phyloP scores from a whole-genome alignment of 2,113 vertebrate genomes.

The Leptodactylus fuscus region DNA sequence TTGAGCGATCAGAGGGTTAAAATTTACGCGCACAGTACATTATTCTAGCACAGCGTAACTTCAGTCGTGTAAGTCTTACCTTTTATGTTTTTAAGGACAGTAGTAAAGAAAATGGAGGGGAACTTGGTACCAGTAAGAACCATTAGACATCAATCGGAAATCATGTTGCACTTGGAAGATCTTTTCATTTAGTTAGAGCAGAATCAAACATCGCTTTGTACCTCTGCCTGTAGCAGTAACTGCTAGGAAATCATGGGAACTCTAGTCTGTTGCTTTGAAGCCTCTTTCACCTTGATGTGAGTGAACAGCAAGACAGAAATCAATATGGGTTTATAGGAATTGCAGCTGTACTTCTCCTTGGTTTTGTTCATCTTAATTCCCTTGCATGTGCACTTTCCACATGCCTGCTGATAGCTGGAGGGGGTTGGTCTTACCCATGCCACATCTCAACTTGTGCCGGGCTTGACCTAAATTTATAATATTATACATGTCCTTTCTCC shows the following conservation, averaged over 20 bases:
- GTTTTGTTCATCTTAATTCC: conserved; percentile 41
- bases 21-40: neutral
- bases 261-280: conserved; percentile 53
- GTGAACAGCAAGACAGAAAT: conserved; percentile 58
- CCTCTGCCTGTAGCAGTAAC: conserved; percentile 57
- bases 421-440: conserved; percentile 17
- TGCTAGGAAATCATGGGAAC: conserved; percentile 56
- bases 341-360: conserved; percentile 37
- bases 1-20: conserved; percentile 8
- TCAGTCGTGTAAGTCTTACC: conserved; percentile 7
- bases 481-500: conserved; percentile 37
- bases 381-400: conserved; percentile 10
- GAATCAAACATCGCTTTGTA: conserved; percentile 59
- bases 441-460: conserved; percentile 24
- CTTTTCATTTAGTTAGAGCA: conserved; percentile 56
- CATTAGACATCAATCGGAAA: conserved; percentile 51
- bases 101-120: neutral
- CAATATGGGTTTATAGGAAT: conserved; percentile 60
- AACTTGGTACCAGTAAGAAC: conserved; percentile 33
- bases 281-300: conserved; percentile 57
- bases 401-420: conserved; percentile 33
- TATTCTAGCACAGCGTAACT: neutral
- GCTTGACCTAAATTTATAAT: conserved; percentile 48
- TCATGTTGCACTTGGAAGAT: conserved; percentile 57
- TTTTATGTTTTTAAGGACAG: conserved; percentile 23